Evolutionary conservation across 1,140 invertebrate species (phyloP).

Genomic region (Oncopodura yosiiana): DNA sequence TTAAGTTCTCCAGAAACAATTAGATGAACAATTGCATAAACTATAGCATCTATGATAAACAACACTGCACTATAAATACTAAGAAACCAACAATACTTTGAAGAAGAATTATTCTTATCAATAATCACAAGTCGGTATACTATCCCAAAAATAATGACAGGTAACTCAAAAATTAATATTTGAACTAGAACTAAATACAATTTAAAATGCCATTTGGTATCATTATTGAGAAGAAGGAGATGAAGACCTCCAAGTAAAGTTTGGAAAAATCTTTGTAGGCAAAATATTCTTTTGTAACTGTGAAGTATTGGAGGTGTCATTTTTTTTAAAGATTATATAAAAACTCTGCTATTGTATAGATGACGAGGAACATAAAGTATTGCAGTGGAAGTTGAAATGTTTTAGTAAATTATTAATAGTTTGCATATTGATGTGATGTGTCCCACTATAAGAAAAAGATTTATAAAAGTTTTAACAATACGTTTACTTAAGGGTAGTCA

Average conservation of each 20-base stretch:
- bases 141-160: slow-evolving; percentile 8
- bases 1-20: slow-evolving; percentile 1
- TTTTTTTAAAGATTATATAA: too few relatives aligned
- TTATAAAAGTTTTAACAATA: too few relatives aligned
- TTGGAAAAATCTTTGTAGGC: slow-evolving; percentile 18
- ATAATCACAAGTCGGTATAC: neutral
- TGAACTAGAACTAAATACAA: slow-evolving; percentile 12
- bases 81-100: slow-evolving; percentile 9
- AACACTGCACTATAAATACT: slow-evolving; percentile 4
- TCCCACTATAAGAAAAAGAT: too few relatives aligned
- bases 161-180: slow-evolving; percentile 13
- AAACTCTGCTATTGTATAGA: too few relatives aligned
- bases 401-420: too few relatives aligned
- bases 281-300: slow-evolving; percentile 24
- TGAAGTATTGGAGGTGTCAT: slow-evolving; percentile 29
- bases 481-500: too few relatives aligned
- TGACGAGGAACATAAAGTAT: too few relatives aligned
- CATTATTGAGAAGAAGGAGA: slow-evolving; percentile 5
- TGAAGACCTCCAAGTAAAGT: slow-evolving; percentile 22
- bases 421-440: too few relatives aligned
- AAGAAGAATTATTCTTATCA: slow-evolving; percentile 6
- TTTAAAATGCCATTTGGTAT: too few relatives aligned
- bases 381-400: too few relatives aligned
- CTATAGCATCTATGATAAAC: neutral
- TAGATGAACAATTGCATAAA: neutral